Evolutionary conservation across 2,113 vertebrate genomes (phyloP).

Genomic region (Elgaria multicarinata): DNA sequence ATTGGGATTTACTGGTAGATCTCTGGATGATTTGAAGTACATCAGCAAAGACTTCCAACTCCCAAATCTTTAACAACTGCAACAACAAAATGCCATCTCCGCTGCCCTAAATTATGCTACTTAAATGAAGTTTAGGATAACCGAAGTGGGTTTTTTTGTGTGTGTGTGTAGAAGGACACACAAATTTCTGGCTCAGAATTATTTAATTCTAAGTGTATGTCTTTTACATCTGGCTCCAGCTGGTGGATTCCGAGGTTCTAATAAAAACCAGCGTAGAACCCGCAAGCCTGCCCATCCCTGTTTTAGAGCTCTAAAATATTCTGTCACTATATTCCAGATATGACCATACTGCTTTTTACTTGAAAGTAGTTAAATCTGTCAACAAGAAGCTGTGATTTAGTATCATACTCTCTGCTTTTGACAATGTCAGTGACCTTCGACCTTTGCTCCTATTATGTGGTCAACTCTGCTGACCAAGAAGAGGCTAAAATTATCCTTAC

Average conservation of each 20-base stretch:
- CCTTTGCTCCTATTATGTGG: conserved; percentile 34
- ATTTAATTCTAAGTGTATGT: background rate
- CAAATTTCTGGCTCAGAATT: background rate
- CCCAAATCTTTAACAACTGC: background rate
- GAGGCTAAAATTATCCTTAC: background rate
- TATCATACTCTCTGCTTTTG: conserved; percentile 37
- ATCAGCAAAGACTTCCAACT: background rate
- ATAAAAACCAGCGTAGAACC: background rate
- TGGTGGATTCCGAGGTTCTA: background rate
- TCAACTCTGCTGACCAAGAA: conserved; percentile 41
- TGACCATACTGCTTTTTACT: background rate
- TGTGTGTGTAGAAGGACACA: background rate
- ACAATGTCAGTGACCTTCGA: conserved; percentile 52
- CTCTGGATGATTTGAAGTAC: background rate
- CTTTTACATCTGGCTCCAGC: background rate
- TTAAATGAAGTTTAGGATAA: background rate
- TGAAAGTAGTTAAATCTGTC: conserved; percentile 27
- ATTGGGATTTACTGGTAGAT: too few relatives aligned
- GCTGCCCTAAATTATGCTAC: background rate
- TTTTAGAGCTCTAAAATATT: background rate
- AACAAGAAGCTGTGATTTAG: conserved; percentile 31
- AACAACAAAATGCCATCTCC: background rate
- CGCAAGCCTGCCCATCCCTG: background rate
- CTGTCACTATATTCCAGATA: background rate
- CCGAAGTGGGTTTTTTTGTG: too few relatives aligned